These are phyloP conservation scores for Sialia sialis DNA, from an alignment of 2,113 vertebrate genomes.

Conservation along the genomic window DNA sequence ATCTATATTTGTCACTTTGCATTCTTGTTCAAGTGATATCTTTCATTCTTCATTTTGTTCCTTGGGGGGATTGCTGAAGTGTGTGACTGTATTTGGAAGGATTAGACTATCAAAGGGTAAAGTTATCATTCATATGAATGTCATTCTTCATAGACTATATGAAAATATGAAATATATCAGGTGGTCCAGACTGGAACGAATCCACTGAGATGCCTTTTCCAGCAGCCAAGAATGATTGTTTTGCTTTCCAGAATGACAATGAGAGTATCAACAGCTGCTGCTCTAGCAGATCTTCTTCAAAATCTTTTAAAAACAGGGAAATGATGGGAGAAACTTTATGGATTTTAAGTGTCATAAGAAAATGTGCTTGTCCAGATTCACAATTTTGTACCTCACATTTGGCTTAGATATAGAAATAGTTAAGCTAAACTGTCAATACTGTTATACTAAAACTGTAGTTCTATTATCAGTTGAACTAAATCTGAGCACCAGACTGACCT, in stretches of 20 bases:
- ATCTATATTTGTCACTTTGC: not conserved
- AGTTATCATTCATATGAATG: not conserved
- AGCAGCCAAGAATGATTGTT: not conserved
- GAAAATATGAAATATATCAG: not conserved
- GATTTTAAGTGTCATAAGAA: not conserved
- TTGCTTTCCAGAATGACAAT: not conserved
- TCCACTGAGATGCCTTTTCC: not conserved
- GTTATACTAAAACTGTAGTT: not conserved
- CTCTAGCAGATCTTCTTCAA: not conserved
- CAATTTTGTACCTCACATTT: not conserved
- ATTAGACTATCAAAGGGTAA: slow-evolving; percentile 15
- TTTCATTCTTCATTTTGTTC: not conserved
- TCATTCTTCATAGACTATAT: not conserved
- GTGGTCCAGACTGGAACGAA: not conserved
- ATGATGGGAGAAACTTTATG: not conserved
- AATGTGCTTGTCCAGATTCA: not conserved
- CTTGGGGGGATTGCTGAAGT: not conserved
- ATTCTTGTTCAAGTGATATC: not conserved
- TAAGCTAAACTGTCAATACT: not conserved
- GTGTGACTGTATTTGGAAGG: not conserved
- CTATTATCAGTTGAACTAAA: not conserved
- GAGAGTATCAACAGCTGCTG: not conserved
- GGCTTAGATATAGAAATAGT: not conserved
- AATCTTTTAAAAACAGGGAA: not conserved
- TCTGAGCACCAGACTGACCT: not conserved